phyloP scores from a whole-genome alignment of 1,140 invertebrate genomes.

The Aphelenchoides avenae region DNA sequence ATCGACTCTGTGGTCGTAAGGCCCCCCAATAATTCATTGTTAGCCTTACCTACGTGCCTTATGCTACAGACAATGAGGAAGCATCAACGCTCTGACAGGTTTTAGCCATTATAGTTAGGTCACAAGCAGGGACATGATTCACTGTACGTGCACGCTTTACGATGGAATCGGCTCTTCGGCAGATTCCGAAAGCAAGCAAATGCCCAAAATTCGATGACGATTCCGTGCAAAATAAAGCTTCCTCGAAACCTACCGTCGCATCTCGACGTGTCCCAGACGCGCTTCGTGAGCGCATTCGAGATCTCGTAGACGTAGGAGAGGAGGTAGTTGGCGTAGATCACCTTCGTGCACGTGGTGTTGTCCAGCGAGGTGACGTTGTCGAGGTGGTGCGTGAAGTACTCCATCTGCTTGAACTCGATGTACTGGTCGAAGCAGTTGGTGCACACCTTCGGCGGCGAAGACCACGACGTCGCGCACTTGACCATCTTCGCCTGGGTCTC shows the following conservation, averaged over 20 bases:
- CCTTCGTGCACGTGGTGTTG: constrained; percentile 41
- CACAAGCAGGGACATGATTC: no score
- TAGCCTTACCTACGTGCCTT: no score
- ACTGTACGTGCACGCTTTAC: no score
- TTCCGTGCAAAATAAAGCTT: no score
- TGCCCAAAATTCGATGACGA: no score
- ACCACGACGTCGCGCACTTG: constrained; percentile 42
- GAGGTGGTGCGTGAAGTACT: constrained; percentile 45
- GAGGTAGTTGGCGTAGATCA: constrained; percentile 46
- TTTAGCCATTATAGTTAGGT: no score
- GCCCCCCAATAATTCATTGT: no score
- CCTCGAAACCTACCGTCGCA: constrained; percentile 48
- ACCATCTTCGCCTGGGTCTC: constrained; percentile 34
- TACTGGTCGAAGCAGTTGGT: constrained; percentile 48
- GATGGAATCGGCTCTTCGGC: no score
- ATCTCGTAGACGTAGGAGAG: constrained; percentile 43
- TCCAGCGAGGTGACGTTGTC: constrained; percentile 37
- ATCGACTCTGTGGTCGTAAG: no score
- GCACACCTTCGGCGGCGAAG: constrained; percentile 50
- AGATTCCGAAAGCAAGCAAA: no score
- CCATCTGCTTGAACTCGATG: constrained; percentile 46
- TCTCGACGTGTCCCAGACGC: constrained; percentile 48
- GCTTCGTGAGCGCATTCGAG: constrained; percentile 30
- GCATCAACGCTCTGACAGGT: no score
- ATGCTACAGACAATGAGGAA: no score